Evolutionary conservation across 2,888 invertebrate species (phyloP), one percentile per base, ranked within the genome.

Genomic region (Ceramica pisi): DNA sequence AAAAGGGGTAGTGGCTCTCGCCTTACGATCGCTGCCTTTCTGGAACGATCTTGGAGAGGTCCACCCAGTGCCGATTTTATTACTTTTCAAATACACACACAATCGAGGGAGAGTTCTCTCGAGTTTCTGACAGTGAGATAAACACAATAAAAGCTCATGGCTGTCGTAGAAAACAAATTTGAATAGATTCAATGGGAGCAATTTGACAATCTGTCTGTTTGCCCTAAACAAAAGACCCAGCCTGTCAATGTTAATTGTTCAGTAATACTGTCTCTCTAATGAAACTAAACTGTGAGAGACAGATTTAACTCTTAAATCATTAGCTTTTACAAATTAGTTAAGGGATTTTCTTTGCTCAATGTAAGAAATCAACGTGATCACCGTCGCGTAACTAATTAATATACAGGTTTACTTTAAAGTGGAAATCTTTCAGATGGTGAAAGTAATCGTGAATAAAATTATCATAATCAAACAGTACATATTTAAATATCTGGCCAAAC

Each of bases 141-240:
- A 6, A 67, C 26, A 67, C 35, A 71, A 69, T 55, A 9, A 57
- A 26, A 9, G n/a, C 23, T 38, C 46, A 41, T 19, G 10, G 26
- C 38, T 16, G 4, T 21, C 26, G 26, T 16, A 19, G 38, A 57
- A 48, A 71, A 57, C 31, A 2, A 71, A 71, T 69, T 21, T 48
- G 46, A 48, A 21, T 21, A 59, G 38, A 38, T 38, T 38, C 46
- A 59, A 71, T 48, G 7, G 21, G 10, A n/a, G 38, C 14, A 46
- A 56, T 57, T 59, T 48, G 46, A 10, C 26, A 38, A 56, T 59
- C 38, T 41, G 19, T 31, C 60, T 48, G n/a, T 71, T 56, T 59
- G 38, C 21, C 8, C 21, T 1, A 12, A 14, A 63, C 26, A 71
- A 64, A 50, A 55, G 46, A 12, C 19, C 19, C 19, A n/a, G 21